Conservation (phyloP, 2,797 vertebrate species). For the Hapalemur alaotrensis region DNA sequence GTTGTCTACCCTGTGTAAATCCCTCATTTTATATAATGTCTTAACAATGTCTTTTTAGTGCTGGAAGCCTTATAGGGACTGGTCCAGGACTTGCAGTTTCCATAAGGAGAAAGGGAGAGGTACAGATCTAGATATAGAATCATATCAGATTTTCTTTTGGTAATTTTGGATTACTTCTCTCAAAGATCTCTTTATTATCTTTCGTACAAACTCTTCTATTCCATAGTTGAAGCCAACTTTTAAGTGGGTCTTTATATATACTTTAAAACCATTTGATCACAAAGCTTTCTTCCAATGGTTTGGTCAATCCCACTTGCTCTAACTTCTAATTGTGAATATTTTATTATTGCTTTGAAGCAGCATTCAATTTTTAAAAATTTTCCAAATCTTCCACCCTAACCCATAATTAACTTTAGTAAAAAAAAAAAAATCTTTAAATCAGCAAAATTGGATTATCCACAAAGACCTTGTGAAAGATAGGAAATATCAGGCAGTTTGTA, state of each 20-base stretch:
- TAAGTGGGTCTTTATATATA: not conserved
- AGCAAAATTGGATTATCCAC: not conserved
- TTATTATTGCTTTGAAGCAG: not conserved
- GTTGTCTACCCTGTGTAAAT: rapidly evolving
- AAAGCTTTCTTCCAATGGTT: not conserved
- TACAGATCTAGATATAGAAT: not conserved
- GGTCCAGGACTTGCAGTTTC: not conserved
- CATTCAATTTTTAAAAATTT: not conserved
- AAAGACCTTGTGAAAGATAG: not conserved
- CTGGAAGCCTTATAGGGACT: not conserved
- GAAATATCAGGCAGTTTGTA: not conserved
- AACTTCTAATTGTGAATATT: not conserved
- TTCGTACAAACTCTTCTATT: not conserved
- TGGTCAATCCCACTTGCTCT: not conserved
- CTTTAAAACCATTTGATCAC: not conserved
- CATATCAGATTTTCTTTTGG: not conserved
- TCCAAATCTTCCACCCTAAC: not conserved
- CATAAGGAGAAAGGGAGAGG: not conserved
- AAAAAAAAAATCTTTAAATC: not conserved
- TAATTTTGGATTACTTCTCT: not conserved
- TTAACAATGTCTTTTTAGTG: not conserved
- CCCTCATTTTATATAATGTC: not conserved
- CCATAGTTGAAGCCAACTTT: not conserved
- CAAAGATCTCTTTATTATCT: not conserved
- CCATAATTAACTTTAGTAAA: not conserved